Conservation (phyloP, 2,113 vertebrate genomes). For the Syrrhaptes paradoxus region DNA sequence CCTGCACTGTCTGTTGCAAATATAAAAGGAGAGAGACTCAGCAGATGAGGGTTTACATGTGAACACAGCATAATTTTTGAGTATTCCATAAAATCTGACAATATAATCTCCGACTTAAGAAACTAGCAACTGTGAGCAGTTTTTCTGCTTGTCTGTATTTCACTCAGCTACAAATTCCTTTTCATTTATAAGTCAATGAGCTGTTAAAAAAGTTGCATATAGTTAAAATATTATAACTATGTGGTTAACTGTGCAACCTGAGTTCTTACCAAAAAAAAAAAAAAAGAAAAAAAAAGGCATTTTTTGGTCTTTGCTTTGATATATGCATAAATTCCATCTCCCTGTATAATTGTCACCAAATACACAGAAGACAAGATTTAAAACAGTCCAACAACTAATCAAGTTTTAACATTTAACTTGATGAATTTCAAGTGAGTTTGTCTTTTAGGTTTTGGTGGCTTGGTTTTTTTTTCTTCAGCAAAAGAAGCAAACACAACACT, state of each 20-base stretch:
- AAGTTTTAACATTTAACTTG: background rate
- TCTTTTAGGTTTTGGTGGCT: background rate
- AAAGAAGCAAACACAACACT: background rate
- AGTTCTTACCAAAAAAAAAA: background rate
- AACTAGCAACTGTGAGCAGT: background rate
- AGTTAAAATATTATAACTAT: background rate
- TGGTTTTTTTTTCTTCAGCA: background rate
- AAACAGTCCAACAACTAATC: background rate
- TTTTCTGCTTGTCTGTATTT: background rate
- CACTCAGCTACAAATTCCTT: background rate
- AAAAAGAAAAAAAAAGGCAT: background rate
- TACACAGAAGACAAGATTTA: background rate
- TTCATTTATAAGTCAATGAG: background rate
- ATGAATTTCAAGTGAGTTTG: background rate
- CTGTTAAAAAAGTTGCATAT: background rate
- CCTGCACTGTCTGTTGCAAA: conserved; percentile 8
- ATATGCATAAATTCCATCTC: background rate
- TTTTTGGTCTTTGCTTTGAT: background rate
- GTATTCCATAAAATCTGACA: background rate
- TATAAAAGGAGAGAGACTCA: background rate
- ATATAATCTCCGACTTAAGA: background rate
- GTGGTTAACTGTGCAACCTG: background rate
- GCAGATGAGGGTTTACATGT: background rate
- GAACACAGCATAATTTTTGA: background rate
- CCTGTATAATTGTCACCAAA: background rate